phyloP scores from a whole-genome alignment of 2,888 invertebrate genomes.

The Leptarthrus brevirostris region DNA sequence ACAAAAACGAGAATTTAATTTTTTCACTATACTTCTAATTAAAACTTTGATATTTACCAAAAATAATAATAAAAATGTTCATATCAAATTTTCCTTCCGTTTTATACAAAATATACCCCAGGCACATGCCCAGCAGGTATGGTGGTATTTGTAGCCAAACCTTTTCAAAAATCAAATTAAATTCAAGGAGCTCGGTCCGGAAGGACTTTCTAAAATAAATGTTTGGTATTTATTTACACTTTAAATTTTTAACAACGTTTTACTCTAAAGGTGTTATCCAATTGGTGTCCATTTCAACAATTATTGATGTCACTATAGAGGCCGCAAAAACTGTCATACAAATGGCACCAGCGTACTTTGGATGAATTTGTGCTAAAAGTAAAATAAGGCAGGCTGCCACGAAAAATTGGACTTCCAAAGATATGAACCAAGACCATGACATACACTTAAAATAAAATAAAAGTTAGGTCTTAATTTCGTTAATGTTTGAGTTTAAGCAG shows the following conservation, averaged over 20 bases:
- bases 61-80: constrained; percentile 56
- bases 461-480: neutral
- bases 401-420: constrained; percentile 82
- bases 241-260: neutral
- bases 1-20: constrained; percentile 33
- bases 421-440: constrained; percentile 84
- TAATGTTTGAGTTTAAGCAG: too few species aligned
- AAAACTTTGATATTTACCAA: constrained; percentile 55
- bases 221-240: neutral
- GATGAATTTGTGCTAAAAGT: constrained; percentile 70
- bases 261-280: constrained; percentile 39
- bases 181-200: constrained; percentile 71
- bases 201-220: constrained; percentile 47
- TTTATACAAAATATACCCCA: constrained; percentile 78
- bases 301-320: constrained; percentile 69
- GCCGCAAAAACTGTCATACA: constrained; percentile 66
- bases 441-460: constrained; percentile 75
- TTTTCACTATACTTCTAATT: neutral
- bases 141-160: constrained; percentile 80
- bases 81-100: constrained; percentile 68
- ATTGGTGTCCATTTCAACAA: constrained; percentile 60
- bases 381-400: constrained; percentile 75
- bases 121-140: constrained; percentile 78
- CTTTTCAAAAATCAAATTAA: constrained; percentile 77
- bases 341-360: constrained; percentile 61